Base-by-base conservation (phyloP, 1,140 invertebrate species). In the Andricus grossulariae region DNA sequence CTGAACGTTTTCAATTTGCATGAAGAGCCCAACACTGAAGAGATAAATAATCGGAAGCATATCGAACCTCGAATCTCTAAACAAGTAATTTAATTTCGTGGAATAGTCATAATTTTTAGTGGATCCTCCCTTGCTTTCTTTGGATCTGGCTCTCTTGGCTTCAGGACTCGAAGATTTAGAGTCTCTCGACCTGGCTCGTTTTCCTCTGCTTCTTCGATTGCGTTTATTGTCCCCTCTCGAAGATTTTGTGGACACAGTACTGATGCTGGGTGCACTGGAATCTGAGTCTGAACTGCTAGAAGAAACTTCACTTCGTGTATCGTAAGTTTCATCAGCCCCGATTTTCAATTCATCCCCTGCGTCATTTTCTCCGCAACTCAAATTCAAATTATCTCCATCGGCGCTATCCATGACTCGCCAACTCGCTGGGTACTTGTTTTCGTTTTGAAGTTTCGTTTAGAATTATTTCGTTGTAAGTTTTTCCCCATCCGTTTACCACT, bases 51-150 rank as follows among this genome's bases (percentile, higher is more conserved):
- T 71, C n/a, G 72, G 80, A 78, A 78, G 75, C 16, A 80, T 74
- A 73, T 75, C 86, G 60, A 88, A 92, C 81, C 97, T 94, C 78
- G 98, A 97, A 91, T 98, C 97, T 83, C 97, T 93, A 89, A 99
- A 99, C 72, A 99, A 93, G 89, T 99, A 99, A 92, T 98, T 98
- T 71, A 99, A 91, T 91, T 98, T 96, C 12, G 96, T 97, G 86
- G 95, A 92, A 87, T 97, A 97, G 91, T 97, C 96, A 86, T 96
- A 96, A 32, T 94, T 95, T 88, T 96, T 96, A 11, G 92, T 90
- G 82, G 89, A 88, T 57, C 83, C 88, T 83, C 89, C 78, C 1
- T 54, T 90, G 74, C 79, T 90, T 45, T 94, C 93, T 87, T 93
- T 93, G 4, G 92, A 92, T 72, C 92, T 92, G 1, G 91, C 88